These are phyloP conservation scores for Chrysoperla carnea DNA, from an alignment of 1,140 invertebrate genomes.

Conservation along the genomic window DNA sequence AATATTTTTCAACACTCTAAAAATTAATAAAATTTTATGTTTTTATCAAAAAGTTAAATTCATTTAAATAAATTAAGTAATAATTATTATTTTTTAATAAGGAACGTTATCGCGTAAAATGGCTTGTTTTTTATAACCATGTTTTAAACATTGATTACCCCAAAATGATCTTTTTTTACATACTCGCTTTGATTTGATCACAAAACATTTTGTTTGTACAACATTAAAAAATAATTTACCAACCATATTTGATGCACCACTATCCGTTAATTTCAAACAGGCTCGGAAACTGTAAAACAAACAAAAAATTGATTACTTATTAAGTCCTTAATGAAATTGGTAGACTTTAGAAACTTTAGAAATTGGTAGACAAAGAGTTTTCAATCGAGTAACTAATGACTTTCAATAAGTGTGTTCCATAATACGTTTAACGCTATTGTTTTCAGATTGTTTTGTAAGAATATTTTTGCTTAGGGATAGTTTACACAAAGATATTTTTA, in stretches of 20 bases:
- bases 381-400: too few species aligned
- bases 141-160: constrained; percentile 55
- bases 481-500: too few species aligned
- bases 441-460: too few species aligned
- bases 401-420: too few species aligned
- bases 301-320: constrained; percentile 12
- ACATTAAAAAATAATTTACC: constrained; percentile 90
- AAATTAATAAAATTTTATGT: too few species aligned
- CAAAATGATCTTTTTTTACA: constrained; percentile 63
- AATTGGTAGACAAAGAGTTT: too few species aligned
- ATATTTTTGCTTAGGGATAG: too few species aligned
- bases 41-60: not conserved
- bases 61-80: not conserved
- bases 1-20: too few species aligned
- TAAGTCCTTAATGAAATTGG: too few species aligned
- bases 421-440: too few species aligned
- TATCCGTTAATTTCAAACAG: constrained; percentile 72
- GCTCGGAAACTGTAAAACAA: constrained; percentile 65
- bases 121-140: constrained; percentile 50
- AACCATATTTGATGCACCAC: constrained; percentile 71
- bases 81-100: constrained; percentile 26
- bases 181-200: constrained; percentile 55
- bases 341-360: too few species aligned
- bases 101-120: constrained; percentile 53
- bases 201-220: constrained; percentile 81